phyloP scores from a whole-genome alignment of 2,888 invertebrate species.

The Scaptomyza caliginosa region DNA sequence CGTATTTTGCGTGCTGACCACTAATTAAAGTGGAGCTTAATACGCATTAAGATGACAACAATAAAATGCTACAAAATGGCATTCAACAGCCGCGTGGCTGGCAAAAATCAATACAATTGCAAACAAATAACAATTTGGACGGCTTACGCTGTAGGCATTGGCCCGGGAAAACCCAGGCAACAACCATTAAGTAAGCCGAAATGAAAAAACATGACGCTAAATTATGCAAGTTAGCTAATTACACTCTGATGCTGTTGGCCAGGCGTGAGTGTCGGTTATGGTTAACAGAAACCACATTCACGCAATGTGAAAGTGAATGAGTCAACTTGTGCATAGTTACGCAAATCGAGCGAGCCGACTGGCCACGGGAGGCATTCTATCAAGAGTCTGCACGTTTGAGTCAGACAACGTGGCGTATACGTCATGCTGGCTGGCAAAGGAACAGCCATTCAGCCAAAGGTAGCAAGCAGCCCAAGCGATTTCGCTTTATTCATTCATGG shows the following conservation, averaged over 20 bases:
- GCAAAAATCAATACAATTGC: slow-evolving; percentile 66
- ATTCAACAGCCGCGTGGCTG: slow-evolving; percentile 18
- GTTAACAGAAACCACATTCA: slow-evolving; percentile 31
- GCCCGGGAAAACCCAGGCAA: slow-evolving; percentile 7
- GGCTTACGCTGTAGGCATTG: not conserved
- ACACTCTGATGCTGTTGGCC: slow-evolving; percentile 56
- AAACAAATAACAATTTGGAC: slow-evolving; percentile 45
- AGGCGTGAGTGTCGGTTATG: slow-evolving; percentile 43
- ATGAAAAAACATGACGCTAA: slow-evolving; percentile 36
- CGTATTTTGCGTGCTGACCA: slow-evolving; percentile 53
- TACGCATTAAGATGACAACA: slow-evolving; percentile 61
- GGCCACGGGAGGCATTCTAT: slow-evolving; percentile 67
- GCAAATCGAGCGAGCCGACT: slow-evolving; percentile 64
- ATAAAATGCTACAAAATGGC: slow-evolving; percentile 51
- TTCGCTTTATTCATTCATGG: slow-evolving; percentile 73
- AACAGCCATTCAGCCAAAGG: slow-evolving; percentile 46
- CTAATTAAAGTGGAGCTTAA: slow-evolving; percentile 55
- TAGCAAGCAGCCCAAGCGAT: slow-evolving; percentile 41
- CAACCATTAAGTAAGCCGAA: slow-evolving; percentile 20
- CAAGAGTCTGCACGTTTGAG: slow-evolving; percentile 52
- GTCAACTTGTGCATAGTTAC: slow-evolving; percentile 72
- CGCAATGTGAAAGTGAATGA: slow-evolving; percentile 38
- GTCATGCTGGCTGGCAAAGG: slow-evolving; percentile 54
- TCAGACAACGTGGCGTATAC: slow-evolving; percentile 66
- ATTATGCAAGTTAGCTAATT: slow-evolving; percentile 70